Conservation (phyloP, 2,888 invertebrate species). For the Epirrhoe alternata region DNA sequence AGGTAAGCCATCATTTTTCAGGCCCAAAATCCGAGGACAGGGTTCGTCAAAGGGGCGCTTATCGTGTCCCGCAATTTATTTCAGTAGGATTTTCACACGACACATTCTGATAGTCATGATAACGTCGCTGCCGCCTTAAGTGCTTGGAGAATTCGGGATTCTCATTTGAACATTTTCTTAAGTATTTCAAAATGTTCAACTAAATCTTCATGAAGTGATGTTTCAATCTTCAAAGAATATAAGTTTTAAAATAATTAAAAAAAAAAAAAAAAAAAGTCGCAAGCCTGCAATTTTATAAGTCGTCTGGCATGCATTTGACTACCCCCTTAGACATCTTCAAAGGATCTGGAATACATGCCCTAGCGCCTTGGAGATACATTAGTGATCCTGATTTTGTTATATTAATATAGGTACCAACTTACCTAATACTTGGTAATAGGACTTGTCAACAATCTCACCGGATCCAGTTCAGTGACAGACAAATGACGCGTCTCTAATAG, state of each 20-base stretch:
- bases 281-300: too few relatives aligned
- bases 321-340: too few relatives aligned
- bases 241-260: too few relatives aligned
- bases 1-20: constrained; percentile 82
- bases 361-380: too few relatives aligned
- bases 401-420: constrained; percentile 9
- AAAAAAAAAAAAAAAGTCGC: too few relatives aligned
- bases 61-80: constrained; percentile 81
- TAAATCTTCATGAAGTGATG: not conserved
- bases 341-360: too few relatives aligned
- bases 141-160: constrained; percentile 26
- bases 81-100: constrained; percentile 74
- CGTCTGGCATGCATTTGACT: too few relatives aligned
- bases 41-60: constrained; percentile 83
- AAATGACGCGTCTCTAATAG: constrained; percentile 63
- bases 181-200: not conserved
- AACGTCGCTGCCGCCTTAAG: constrained; percentile 56
- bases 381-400: too few relatives aligned
- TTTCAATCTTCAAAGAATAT: not conserved
- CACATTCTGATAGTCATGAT: constrained; percentile 57
- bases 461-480: constrained; percentile 41
- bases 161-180: not conserved
- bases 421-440: constrained; percentile 28
- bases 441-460: constrained; percentile 38
- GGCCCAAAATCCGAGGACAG: constrained; percentile 78